A percentile compares a stretch with the other conserved stretches of the same genome.
These are phyloP conservation scores for Prietella phreatophila DNA, from an alignment of 2,113 vertebrate species.

Conservation along the genomic window DNA sequence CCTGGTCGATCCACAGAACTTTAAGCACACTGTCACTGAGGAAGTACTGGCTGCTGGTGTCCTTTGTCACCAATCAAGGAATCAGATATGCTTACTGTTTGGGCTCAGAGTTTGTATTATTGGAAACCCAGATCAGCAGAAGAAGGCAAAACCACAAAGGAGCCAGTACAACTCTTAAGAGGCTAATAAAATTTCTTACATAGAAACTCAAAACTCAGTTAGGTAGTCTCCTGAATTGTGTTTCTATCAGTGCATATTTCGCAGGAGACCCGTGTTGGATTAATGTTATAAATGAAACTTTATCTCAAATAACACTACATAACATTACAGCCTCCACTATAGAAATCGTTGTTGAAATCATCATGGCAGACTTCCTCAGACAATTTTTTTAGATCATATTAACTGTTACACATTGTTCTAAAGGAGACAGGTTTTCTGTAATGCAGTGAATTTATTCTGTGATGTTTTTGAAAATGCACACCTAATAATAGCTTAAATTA, in stretches of 20 bases:
- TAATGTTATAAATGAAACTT: neutral
- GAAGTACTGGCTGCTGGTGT: neutral
- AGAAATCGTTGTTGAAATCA: too few relatives aligned
- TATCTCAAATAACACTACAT: neutral
- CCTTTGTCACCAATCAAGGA: neutral
- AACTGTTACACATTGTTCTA: neutral
- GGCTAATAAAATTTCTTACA: neutral
- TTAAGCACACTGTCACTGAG: constrained; percentile 13
- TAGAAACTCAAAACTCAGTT: neutral
- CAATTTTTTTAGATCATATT: neutral
- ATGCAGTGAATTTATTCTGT: neutral
- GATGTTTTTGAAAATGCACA: neutral
- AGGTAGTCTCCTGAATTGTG: neutral
- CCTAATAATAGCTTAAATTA: neutral
- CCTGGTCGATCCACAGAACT: constrained; percentile 28
- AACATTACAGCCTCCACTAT: too few relatives aligned
- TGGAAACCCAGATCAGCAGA: constrained; percentile 19
- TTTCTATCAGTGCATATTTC: neutral
- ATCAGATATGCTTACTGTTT: constrained; percentile 6
- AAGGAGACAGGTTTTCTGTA: neutral
- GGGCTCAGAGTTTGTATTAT: neutral
- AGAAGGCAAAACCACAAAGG: neutral
- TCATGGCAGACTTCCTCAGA: neutral
- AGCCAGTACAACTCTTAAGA: neutral
- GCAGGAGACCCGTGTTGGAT: neutral